Evolutionary conservation across 1,140 invertebrate genomes (phyloP), one percentile per base, ranked within the genome.

Genomic region (Dendrolimus punctatus): DNA sequence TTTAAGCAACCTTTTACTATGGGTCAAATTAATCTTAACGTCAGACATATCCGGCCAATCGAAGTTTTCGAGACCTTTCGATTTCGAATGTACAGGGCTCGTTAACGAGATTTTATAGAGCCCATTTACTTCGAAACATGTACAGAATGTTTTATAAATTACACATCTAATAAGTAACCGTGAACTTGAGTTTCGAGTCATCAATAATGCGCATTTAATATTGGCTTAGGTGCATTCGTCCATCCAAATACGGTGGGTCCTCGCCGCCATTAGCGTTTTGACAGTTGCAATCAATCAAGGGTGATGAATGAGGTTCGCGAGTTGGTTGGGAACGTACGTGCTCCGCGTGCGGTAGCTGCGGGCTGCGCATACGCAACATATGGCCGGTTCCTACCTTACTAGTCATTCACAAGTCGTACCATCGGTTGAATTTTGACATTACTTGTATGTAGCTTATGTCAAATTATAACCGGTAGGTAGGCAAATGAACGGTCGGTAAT

Each of bases 201-300:
- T 85, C 76, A 82, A 85, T 85, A 81, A 82, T 68, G 52, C 43
- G 68, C 67, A 77, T 80, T 23, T 82, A 81, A 84, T 80, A 80
- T 78, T 73, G 70, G 78, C 76, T 76, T 80, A 80, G 74, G 69
- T 70, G 73, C 76, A 79, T 74, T 76, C 71, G 67, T 68, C 67
- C 71, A 71, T 71, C 72, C 67, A 70, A 80, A 80, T 70, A 78
- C 74, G 73, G 76, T 66, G 59, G 73, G 66, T 70, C 74, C 68
- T 82, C 78, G 72, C 73, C 76, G 78, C 76, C 79, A 83, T 85
- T 81, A 79, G 57, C 53, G 67, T 66, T 76, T 80, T 80, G 78
- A 80, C 81, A 82, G 78, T 81, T 81, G 78, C 80, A 83, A 85
- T 85, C 78, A 82, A 85, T 85, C 81, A 83, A 66, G 39, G 45